Base-by-base conservation (phyloP, 2,113 vertebrate species). In the Tupaia tana region DNA sequence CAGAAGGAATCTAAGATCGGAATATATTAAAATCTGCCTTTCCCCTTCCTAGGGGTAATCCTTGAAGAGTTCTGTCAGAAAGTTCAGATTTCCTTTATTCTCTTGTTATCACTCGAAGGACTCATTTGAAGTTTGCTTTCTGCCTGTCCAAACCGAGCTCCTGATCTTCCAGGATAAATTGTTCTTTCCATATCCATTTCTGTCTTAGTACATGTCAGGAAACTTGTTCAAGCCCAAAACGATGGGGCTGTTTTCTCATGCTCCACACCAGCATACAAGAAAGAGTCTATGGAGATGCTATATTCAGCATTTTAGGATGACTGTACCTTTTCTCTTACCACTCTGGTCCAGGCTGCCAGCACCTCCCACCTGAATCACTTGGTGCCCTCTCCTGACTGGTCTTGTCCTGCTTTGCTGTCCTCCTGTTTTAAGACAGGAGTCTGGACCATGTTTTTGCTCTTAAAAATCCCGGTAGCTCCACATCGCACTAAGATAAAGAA, bases 171-270 rank as follows among this genome's bases (percentile, higher is more conserved):
- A 13, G 64, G 13, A 54, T 61, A 56, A n/a, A 84, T n/a, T 74
- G 7, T 3, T 7, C 14, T 24, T 79, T 73, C n/a, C 31, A 15
- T 14, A 58, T 29, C 43, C 64, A 80, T 25, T 25, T 77, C 63
- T 34, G 12, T 64, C 58, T 31, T 18, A 10, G 20, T 59, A 12
- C 29, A 29, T n/a, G 31, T 78, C 14, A n/a, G 70, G 69, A 83
- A 90, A n/a, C 19, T 77, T 27, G 85, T 59, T 64, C 20, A 81
- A 16, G 20, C 34, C 31, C 7, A 18, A 82, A 64, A 52, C 10
- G 7, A 43, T 64, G 3, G 54, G 27, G 14, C 27, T 0, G 0
- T 24, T 27, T 52, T 83, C 22, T 31, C 56, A 15, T 14, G 4
- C 56, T 85, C 66, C 20, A 27, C n/a, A 31, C 29, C 22, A 70